phyloP scores from a whole-genome alignment of 2,888 invertebrate species.

The Phasia obesa region DNA sequence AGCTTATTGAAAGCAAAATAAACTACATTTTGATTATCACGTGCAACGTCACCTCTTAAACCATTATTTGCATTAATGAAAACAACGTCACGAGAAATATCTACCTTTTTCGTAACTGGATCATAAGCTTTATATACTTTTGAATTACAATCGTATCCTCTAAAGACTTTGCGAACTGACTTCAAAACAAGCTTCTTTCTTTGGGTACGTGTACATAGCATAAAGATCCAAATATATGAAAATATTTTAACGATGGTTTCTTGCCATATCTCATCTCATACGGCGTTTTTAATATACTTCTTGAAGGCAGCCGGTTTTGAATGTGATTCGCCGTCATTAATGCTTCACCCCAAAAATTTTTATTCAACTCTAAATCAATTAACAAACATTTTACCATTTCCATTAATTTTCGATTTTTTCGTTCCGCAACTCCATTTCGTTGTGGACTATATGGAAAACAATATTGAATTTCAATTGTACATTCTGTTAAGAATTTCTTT shows the following conservation, averaged over 20 bases:
- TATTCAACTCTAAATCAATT: neutral
- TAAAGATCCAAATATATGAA: no score
- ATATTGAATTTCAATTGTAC: constrained; percentile 38
- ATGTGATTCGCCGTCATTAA: neutral
- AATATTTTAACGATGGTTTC: no score
- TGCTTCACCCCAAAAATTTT: neutral
- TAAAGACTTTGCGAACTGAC: no score
- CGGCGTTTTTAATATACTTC: neutral
- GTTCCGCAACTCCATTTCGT: neutral
- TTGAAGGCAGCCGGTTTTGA: neutral
- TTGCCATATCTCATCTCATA: neutral
- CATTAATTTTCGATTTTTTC: neutral
- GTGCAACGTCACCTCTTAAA: no score
- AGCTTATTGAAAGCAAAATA: no score
- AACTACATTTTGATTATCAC: neutral
- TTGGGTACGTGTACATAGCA: no score
- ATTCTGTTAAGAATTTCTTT: constrained; percentile 20
- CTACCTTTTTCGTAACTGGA: no score
- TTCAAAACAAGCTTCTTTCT: no score
- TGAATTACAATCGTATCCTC: no score
- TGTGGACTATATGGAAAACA: constrained; percentile 13
- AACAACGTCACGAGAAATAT: no score
- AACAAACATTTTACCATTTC: neutral
- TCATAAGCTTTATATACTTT: no score
- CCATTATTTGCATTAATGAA: no score